Evolutionary conservation across 2,888 invertebrate genomes (phyloP).

Genomic region (Syritta pipiens): DNA sequence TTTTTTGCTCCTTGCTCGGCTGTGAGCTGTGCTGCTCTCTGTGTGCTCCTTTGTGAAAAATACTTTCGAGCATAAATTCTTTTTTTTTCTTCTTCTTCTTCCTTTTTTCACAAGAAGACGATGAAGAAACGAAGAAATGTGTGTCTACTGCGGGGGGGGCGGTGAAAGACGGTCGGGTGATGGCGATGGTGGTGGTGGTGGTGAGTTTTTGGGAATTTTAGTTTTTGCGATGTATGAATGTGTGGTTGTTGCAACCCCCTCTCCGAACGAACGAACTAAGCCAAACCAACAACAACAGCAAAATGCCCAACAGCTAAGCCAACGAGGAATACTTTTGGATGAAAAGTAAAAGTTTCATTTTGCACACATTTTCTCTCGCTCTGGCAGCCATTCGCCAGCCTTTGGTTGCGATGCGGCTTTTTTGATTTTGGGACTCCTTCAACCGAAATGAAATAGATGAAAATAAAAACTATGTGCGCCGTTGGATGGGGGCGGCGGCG

Average conservation of each 20-base stretch:
- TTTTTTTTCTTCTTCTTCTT: no score
- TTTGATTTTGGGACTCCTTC: slow-evolving; percentile 67
- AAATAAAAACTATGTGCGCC: slow-evolving; percentile 66
- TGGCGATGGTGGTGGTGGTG: background rate
- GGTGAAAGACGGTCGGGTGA: background rate
- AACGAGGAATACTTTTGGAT: slow-evolving; percentile 49
- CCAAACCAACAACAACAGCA: slow-evolving; percentile 9
- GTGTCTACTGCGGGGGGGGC: slow-evolving; percentile 28
- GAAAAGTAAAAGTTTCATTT: slow-evolving; percentile 69
- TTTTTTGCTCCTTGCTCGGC: slow-evolving; percentile 37
- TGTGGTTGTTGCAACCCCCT: slow-evolving; percentile 55
- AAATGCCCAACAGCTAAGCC: background rate
- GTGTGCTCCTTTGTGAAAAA: slow-evolving; percentile 65
- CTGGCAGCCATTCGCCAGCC: background rate
- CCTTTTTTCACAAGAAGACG: slow-evolving; percentile 30
- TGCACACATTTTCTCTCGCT: slow-evolving; percentile 55
- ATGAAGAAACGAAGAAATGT: slow-evolving; percentile 46
- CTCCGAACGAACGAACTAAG: slow-evolving; percentile 12
- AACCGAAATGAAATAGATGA: slow-evolving; percentile 68
- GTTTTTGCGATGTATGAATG: slow-evolving; percentile 65
- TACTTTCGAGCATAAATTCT: slow-evolving; percentile 65
- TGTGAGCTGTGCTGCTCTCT: no score
- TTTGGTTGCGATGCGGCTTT: slow-evolving; percentile 19
- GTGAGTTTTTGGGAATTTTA: slow-evolving; percentile 62
- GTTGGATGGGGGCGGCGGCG: slow-evolving; percentile 14